Percentiles rank a stretch among this genome's conserved stretches.
phyloP scores from a whole-genome alignment of 2,113 vertebrate genomes.

The Pachycephala philippinensis region DNA sequence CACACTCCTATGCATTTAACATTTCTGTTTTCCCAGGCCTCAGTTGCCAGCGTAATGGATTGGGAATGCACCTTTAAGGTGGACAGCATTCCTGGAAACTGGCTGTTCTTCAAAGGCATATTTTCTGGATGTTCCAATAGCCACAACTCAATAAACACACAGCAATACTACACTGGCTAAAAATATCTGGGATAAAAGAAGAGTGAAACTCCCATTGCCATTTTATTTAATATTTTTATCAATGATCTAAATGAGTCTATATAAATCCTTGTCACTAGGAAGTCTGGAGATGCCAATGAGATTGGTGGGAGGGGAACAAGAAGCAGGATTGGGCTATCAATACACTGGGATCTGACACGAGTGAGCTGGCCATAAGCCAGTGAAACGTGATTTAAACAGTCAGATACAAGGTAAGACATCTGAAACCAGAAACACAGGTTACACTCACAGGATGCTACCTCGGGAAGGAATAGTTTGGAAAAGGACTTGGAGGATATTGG shows the following conservation, averaged over 20 bases:
- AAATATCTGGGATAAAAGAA: background rate
- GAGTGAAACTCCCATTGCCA: background rate
- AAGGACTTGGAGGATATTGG: background rate
- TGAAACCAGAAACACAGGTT: constrained; percentile 1
- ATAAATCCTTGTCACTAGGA: background rate
- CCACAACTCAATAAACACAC: background rate
- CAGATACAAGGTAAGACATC: background rate
- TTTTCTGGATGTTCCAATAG: background rate
- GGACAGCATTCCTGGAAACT: background rate
- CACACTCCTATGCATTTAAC: background rate
- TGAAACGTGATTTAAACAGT: background rate
- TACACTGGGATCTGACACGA: background rate
- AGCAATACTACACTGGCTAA: background rate
- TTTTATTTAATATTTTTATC: constrained; percentile 2
- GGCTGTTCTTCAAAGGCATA: background rate
- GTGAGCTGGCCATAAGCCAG: background rate
- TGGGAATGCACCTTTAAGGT: background rate
- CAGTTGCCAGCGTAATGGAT: background rate
- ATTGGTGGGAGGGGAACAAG: background rate
- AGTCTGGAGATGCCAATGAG: background rate
- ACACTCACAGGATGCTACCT: background rate
- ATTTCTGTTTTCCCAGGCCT: background rate
- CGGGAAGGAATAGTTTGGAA: background rate
- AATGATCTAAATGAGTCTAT: background rate
- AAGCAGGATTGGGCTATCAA: background rate